Conservation (phyloP, 2,113 vertebrate species). For the Gopherus evgoodei region DNA sequence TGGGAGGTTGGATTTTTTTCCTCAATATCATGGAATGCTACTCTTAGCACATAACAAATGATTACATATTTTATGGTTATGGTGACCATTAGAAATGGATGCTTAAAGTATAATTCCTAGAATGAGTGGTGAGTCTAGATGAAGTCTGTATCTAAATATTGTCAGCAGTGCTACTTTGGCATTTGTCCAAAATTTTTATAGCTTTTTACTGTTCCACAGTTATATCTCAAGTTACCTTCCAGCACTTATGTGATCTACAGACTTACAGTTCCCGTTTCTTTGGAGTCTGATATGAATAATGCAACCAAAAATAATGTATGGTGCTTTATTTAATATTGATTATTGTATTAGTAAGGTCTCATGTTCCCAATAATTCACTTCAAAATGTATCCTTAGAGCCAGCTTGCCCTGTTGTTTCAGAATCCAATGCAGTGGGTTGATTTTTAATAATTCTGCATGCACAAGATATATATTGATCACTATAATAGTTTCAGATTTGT, state of each 20-base stretch:
- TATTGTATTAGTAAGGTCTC: background rate
- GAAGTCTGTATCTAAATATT: accelerated
- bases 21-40: background rate
- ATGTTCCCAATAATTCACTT: conserved; percentile 23
- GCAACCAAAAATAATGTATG: conserved; percentile 4
- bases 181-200: background rate
- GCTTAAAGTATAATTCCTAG: background rate
- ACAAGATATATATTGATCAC: conserved; percentile 32
- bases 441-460: conserved; percentile 48
- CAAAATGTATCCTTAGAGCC: background rate
- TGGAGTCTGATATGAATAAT: conserved; percentile 48
- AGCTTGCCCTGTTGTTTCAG: conserved; percentile 30
- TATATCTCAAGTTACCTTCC: conserved; percentile 18
- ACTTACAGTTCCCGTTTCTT: conserved; percentile 28
- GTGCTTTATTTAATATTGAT: conserved; percentile 57
- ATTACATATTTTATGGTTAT: background rate
- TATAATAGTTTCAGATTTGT: background rate
- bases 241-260: conserved; percentile 35
- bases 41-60: background rate
- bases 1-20: background rate
- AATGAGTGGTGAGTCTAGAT: background rate
- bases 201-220: background rate
- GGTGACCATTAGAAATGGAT: background rate
- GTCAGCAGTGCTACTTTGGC: background rate
- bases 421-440: conserved; percentile 16